Percentiles rank a stretch among this genome's conserved stretches.
phyloP scores from a whole-genome alignment of 2,797 vertebrate species.

The Gallinago nigripennis region DNA sequence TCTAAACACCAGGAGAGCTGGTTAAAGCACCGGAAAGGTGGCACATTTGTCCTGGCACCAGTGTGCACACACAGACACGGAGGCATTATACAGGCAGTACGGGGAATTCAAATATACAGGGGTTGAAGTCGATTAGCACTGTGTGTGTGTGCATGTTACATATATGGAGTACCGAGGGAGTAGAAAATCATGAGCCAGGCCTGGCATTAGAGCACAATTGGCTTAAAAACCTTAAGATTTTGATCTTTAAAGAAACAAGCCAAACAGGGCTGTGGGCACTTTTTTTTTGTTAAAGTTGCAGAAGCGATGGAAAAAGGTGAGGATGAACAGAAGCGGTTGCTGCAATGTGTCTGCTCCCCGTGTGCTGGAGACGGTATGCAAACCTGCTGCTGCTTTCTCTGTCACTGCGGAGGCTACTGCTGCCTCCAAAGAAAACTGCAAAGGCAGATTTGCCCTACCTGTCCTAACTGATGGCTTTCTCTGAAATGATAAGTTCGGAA shows the following conservation, averaged over 20 bases:
- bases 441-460: not conserved
- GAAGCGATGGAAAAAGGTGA: not conserved
- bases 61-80: not conserved
- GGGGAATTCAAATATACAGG: not conserved
- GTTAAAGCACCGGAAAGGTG: not conserved
- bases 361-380: not conserved
- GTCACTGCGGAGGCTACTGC: not conserved
- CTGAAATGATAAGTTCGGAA: not conserved
- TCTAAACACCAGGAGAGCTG: not conserved
- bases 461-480: not conserved
- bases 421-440: not conserved
- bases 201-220: accelerated
- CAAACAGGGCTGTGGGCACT: not conserved
- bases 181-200: not conserved
- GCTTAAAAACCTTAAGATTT: not conserved
- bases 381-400: accelerated
- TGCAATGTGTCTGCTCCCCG: not conserved
- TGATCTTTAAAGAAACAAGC: not conserved
- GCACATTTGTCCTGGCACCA: not conserved
- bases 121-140: not conserved
- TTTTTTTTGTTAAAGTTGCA: not conserved
- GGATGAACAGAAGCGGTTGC: not conserved
- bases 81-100: not conserved
- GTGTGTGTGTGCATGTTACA: not conserved
- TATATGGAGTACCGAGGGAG: not conserved